Evolutionary conservation across 2,113 vertebrate species (phyloP).

Genomic region (Morone chrysops): DNA sequence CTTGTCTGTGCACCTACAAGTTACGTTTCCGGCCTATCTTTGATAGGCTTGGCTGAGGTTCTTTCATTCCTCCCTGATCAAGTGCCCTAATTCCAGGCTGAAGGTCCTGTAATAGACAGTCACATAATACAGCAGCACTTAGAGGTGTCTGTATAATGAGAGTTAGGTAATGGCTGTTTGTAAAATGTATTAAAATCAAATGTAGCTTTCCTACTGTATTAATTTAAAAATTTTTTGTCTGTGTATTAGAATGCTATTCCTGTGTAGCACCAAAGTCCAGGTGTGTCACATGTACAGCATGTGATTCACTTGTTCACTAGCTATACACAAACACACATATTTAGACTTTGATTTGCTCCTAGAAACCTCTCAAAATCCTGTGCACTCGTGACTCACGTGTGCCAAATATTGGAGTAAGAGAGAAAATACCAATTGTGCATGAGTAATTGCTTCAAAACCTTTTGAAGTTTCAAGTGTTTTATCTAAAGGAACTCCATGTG

Average conservation of each 20-base stretch:
- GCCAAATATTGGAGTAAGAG: no score
- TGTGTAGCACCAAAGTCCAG: slow-evolving; percentile 51
- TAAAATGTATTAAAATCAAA: background rate
- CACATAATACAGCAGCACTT: slow-evolving; percentile 7
- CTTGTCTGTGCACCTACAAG: slow-evolving; percentile 14
- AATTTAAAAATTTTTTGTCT: background rate
- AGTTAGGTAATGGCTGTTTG: background rate
- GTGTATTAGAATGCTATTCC: background rate
- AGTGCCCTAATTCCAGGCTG: slow-evolving; percentile 36
- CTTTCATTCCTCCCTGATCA: slow-evolving; percentile 45
- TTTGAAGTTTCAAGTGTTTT: background rate
- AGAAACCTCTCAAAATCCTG: background rate
- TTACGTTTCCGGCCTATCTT: slow-evolving; percentile 16
- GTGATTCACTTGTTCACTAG: background rate
- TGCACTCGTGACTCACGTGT: background rate
- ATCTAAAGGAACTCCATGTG: background rate
- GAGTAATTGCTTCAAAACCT: background rate
- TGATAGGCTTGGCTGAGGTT: slow-evolving; percentile 34
- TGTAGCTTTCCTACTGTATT: background rate
- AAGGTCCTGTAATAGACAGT: slow-evolving; percentile 38
- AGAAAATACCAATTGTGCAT: background rate
- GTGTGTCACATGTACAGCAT: slow-evolving; percentile 13
- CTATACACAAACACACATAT: background rate
- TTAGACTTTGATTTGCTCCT: slow-evolving; percentile 11
- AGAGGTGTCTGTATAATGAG: slow-evolving; percentile 1